Conservation (phyloP, 2,113 vertebrate species). For the Ictalurus furcatus region DNA sequence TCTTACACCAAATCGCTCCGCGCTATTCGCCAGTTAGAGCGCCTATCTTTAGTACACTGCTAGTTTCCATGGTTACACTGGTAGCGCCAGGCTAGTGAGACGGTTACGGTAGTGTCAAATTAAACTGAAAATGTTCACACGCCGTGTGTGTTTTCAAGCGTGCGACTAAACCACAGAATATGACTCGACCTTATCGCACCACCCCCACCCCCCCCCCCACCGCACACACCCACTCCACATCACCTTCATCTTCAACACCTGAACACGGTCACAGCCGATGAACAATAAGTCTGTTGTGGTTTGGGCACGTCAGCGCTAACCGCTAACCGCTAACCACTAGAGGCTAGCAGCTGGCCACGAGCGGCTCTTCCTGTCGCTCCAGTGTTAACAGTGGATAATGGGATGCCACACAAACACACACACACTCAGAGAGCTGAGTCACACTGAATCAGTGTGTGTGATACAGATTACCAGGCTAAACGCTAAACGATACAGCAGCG, state of each 20-base stretch:
- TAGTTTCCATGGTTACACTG: neutral
- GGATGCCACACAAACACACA: neutral
- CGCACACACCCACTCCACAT: neutral
- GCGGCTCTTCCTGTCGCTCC: neutral
- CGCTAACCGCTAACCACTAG: constrained; percentile 7
- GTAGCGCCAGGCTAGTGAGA: neutral
- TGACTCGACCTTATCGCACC: neutral
- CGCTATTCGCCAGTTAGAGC: neutral
- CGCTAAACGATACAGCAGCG: constrained; percentile 6
- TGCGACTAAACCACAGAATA: neutral
- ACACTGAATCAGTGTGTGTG: neutral
- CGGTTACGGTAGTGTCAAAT: neutral
- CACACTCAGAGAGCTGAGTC: constrained; percentile 10
- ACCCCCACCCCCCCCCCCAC: neutral
- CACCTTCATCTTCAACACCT: constrained; percentile 14
- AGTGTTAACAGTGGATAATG: neutral
- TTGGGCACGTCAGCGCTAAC: constrained; percentile 6
- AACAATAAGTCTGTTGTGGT: constrained; percentile 15
- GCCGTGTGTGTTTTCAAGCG: constrained; percentile 39
- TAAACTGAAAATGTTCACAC: neutral
- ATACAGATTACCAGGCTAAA: constrained; percentile 28
- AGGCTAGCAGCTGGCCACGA: constrained; percentile 1
- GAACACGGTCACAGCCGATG: neutral
- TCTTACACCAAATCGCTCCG: neutral
- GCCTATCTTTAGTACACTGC: neutral